These are phyloP conservation scores for Megalops atlanticus DNA, from an alignment of 2,113 vertebrate species.

Conservation along the genomic window DNA sequence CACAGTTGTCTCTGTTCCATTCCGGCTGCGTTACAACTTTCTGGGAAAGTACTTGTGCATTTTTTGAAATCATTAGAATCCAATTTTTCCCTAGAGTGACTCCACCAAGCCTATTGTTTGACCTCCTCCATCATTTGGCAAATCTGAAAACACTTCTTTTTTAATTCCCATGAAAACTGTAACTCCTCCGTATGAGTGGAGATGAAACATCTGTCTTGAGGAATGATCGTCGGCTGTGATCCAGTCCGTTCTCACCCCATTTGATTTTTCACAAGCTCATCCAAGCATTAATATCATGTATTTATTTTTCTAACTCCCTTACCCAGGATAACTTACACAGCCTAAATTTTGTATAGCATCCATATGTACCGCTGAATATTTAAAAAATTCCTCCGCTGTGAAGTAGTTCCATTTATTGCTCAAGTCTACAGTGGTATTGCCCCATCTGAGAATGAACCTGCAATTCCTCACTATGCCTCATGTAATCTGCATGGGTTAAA, in stretches of 20 bases:
- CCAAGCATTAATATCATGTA: background rate
- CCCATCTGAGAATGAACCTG: too few relatives aligned
- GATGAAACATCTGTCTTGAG: background rate
- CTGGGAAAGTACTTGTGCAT: constrained; percentile 3
- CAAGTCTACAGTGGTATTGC: too few relatives aligned
- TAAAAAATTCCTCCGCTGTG: too few relatives aligned
- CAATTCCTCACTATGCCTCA: too few relatives aligned
- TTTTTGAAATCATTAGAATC: background rate
- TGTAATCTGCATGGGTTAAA: too few relatives aligned
- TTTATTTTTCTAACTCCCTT: background rate
- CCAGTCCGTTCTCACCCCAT: too few relatives aligned
- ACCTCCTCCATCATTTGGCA: constrained; percentile 53
- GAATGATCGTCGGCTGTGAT: background rate
- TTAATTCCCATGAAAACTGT: background rate
- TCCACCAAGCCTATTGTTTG: constrained; percentile 18
- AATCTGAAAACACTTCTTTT: constrained; percentile 35
- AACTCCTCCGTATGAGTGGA: background rate
- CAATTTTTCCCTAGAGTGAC: background rate
- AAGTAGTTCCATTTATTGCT: too few relatives aligned
- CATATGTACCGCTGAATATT: too few relatives aligned
- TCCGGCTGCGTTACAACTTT: constrained; percentile 18
- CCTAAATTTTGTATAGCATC: background rate
- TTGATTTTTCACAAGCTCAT: background rate
- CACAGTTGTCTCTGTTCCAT: background rate
- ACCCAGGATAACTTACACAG: background rate